Evolutionary conservation across 2,797 vertebrate species (phyloP), one percentile per base, ranked within the genome.

Genomic region (Danio albolineatus): DNA sequence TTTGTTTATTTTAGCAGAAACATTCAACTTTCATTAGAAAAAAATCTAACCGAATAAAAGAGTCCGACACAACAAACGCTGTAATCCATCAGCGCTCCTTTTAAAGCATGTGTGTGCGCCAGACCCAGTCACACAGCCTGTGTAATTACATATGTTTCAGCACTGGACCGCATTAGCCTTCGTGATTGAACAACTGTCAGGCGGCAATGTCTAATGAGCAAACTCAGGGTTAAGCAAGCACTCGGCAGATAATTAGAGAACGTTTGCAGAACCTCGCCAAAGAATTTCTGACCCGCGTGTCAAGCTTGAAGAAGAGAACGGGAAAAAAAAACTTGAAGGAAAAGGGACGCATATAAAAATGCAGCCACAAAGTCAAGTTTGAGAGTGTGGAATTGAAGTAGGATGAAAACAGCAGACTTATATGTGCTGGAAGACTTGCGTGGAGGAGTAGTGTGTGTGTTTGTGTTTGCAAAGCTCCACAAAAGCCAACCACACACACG

Each of bases 141-240:
- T 57, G 66, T 83, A 83, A 81, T 85, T 85, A 81, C 65, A 57
- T 67, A 79, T 78, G 79, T 83, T 83, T 83, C 56, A 81, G 66
- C 71, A 61, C 75, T 78, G 81, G 78, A 83, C 76, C 81, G 46
- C 60, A 83, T 85, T 85, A 78, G 78, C 70, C 78, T 73, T 73
- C 38, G 12, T 83, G 84, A 83, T 78, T 85, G 81, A 83, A 77
- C 78, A 83, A 83, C 81, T 83, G 81, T 85, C 84, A 82, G 70
- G 75, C 71, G 60, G 81, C 79, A 60, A 81, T 76, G 64, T 85
- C 81, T 85, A 85, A 83, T 81, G 81, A 85, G 81, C 70, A 83
- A 57, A 59, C 53, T 84, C 80, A 84, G 83, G 85, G 85, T 86
- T 86, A 86, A 86, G 70, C 80, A 86, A 86, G 80, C 70, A 48